Conservation (phyloP, 2,113 vertebrate species). For the Chionomys nivalis region DNA sequence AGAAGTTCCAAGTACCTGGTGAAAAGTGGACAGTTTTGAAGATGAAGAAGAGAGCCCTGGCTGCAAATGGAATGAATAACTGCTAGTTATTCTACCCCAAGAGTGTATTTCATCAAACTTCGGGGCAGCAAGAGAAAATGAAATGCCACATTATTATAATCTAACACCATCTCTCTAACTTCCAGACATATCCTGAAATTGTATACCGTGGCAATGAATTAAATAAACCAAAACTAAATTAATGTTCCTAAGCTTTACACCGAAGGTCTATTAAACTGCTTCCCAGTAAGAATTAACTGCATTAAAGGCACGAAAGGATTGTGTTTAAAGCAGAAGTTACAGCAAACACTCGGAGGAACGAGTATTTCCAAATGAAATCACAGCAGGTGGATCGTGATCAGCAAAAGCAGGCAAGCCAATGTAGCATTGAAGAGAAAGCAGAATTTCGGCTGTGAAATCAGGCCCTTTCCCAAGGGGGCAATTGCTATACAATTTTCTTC, state of each 20-base stretch:
- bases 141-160: slow-evolving; percentile 33
- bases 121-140: slow-evolving; percentile 60
- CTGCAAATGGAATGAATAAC: slow-evolving; percentile 34
- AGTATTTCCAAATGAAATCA: slow-evolving; percentile 76
- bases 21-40: neutral
- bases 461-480: slow-evolving; percentile 47
- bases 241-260: slow-evolving; percentile 71
- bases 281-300: slow-evolving; percentile 69
- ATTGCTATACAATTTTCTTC: slow-evolving; percentile 58
- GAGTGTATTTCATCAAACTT: slow-evolving; percentile 44
- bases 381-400: slow-evolving; percentile 71
- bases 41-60: neutral
- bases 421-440: slow-evolving; percentile 68
- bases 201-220: slow-evolving; percentile 5
- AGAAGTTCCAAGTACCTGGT: neutral
- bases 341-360: slow-evolving; percentile 73
- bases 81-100: slow-evolving; percentile 28
- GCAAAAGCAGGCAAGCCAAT: slow-evolving; percentile 51
- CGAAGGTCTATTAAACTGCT: slow-evolving; percentile 66
- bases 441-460: slow-evolving; percentile 67
- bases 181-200: slow-evolving; percentile 37
- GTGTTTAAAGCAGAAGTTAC: slow-evolving; percentile 78
- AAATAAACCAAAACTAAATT: slow-evolving; percentile 74
- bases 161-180: slow-evolving; percentile 66
- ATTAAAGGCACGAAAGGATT: slow-evolving; percentile 62